Evolutionary conservation across 2,797 vertebrate genomes (phyloP), one percentile per base, ranked within the genome.

Genomic region (Pteronotus mesoamericanus): DNA sequence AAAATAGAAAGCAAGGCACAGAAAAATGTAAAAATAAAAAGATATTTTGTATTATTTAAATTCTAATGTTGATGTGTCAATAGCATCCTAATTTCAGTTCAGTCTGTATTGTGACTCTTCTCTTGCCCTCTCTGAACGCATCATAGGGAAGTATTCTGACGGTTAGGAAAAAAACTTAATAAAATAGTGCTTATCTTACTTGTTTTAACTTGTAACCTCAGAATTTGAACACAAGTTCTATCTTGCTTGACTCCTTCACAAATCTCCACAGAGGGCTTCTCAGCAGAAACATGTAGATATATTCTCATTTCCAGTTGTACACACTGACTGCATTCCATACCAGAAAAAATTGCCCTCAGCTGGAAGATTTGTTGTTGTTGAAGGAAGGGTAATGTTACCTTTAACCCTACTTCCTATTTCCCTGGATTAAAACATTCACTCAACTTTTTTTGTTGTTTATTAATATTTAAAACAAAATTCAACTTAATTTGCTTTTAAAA

Each of bases 161-260:
- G 94, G 95, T 93, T 97, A 97, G 61, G 74, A 91, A 74, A 95
- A 92, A 90, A 94, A 97, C 82, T 34, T 48, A 79, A 86, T 15
- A 96, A 96, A 98, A 96, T 74, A 69, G 74, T 91, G 82, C 32
- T 97, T 97, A 88, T 5, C 12, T 95, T 92, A 89, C 95, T 97
- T 98, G 98, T 97, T 97, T 97, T 84, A 97, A 98, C 97, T 92
- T 98, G 97, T 95, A 98, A 77, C 86, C 96, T 97, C 97, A 98
- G 96, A 98, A 97, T 83, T 94, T 95, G 91, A 97, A 96, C 97
- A 98, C 98, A 96, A 97, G 98, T 95, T 96, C 94, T 93, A 80
- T 97, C 98, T 98, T 98, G 98, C 93, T 98, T 97, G 96, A 71
- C 69, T 95, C 93, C 86, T 96, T 97, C 72, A 89, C 68, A 95